Base-by-base conservation (phyloP, 2,888 invertebrate species). In the Petrolisthes manimaculis region DNA sequence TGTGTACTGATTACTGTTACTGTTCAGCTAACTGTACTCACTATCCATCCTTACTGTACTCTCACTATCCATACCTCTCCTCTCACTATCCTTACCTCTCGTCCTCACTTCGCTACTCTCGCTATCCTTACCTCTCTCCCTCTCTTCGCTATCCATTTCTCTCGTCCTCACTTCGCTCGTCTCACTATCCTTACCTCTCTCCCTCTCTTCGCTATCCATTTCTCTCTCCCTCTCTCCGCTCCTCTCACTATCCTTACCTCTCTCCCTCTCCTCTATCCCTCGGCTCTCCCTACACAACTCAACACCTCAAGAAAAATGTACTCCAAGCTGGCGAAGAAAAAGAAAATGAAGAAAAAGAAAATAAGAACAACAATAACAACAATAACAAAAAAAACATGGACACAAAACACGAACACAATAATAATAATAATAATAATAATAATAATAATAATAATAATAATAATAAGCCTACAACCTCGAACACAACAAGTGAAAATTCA, bases 401-500 rank as follows among this genome's bases (percentile, higher is more conserved):
- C 37, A 14, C 83, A 55, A 24, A 83, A n/a, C 56, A 18, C 8
- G 74, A 37, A 55, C 61, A 61, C 5, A 56, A 55, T 37, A n/a
- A 18, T 4, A 84, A 84, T 9, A 51, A 21, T 37, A 24, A n/a
- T 53, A 67, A 67, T 37, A 18, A 51, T 53, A 6, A 18, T 4
- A 53, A 2, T n/a, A 78, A 67, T 8, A n/a, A 18, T 37, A 9
- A 12, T n/a, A n/a, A 18, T 4, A 53, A 2, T n/a, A 78, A 67
- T 8, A n/a, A 18, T 37, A 9, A 12, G 6, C 5, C 54, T n/a
- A n/a, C 53, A 61, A 55, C 61, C 18, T 54, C 55, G 14, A 81
- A 74, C 54, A 79, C 71, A n/a, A 86, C 86, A 3, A 86, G 86
- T 56, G 86, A 86, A 21, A 80, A 86, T 74, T 86, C 86, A 5